Percentiles rank a stretch among this genome's conserved stretches.
Conservation (phyloP, 2,113 vertebrate species). For the Ceratotherium simum region DNA sequence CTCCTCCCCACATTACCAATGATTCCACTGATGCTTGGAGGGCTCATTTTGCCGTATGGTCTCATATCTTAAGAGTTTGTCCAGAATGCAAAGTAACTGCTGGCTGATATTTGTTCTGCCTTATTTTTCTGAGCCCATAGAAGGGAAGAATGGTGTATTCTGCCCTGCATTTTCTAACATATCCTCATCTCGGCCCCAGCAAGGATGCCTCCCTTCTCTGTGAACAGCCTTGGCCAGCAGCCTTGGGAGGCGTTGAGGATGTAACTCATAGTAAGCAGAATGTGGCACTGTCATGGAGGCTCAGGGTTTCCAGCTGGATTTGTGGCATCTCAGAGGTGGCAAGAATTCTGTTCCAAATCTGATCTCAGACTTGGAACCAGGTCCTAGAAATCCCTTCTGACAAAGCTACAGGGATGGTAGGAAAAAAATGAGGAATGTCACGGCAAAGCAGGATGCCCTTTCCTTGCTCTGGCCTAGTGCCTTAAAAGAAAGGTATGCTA, state of each 20-base stretch:
- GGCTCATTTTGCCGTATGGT: not conserved
- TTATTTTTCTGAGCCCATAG: not conserved
- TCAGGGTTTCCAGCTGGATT: not conserved
- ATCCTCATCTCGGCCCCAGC: not conserved
- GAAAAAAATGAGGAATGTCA: not conserved
- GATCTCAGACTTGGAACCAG: slow-evolving; percentile 38
- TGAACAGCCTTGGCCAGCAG: not conserved
- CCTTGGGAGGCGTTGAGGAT: not conserved
- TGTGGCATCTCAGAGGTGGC: slow-evolving; percentile 13
- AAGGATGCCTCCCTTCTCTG: not conserved
- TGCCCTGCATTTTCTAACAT: not conserved
- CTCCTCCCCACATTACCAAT: not conserved
- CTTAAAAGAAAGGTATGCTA: not conserved
- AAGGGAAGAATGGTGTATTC: not conserved
- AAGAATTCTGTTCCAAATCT: slow-evolving; percentile 54
- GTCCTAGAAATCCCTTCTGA: slow-evolving; percentile 52
- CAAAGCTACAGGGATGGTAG: not conserved
- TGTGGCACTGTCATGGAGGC: not conserved
- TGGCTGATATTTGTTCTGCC: not conserved
- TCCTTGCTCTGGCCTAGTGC: not conserved
- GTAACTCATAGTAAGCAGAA: not conserved
- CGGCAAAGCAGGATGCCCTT: not conserved
- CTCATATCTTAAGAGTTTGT: not conserved
- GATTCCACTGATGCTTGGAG: not conserved
- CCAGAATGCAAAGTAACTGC: not conserved